These are phyloP conservation scores for Dolomedes plantarius DNA, from an alignment of 2,888 invertebrate species.

Conservation along the genomic window DNA sequence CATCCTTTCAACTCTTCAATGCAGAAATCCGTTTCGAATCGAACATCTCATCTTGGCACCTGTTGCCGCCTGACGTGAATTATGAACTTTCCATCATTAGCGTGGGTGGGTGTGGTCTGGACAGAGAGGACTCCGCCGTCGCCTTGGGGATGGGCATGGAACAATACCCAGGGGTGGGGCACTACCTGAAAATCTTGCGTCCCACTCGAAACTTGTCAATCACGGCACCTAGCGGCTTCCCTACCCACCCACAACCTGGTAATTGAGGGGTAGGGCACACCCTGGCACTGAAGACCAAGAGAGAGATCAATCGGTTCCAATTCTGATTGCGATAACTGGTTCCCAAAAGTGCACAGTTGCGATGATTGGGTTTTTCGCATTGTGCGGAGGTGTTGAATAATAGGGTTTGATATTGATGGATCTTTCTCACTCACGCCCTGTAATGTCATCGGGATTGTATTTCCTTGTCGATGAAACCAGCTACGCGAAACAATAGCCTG, in stretches of 20 bases:
- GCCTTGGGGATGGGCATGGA: constrained; percentile 62
- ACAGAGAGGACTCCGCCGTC: neutral
- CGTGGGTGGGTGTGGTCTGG: constrained; percentile 52
- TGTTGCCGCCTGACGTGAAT: constrained; percentile 28
- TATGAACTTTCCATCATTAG: constrained; percentile 23
- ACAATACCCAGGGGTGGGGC: constrained; percentile 64
- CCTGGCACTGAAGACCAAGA: neutral
- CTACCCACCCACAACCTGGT: constrained; percentile 52
- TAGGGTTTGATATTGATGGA: constrained; percentile 11
- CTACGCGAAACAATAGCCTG: too few relatives aligned
- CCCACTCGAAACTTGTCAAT: constrained; percentile 70
- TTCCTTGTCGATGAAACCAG: neutral
- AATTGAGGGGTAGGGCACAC: constrained; percentile 24
- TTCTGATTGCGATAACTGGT: constrained; percentile 5
- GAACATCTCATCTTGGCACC: constrained; percentile 8
- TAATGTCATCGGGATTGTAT: neutral
- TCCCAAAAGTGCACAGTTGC: neutral
- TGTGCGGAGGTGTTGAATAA: constrained; percentile 18
- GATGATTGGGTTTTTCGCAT: neutral
- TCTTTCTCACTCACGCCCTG: neutral
- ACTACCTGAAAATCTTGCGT: constrained; percentile 28
- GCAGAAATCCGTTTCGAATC: constrained; percentile 5
- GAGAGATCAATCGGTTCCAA: constrained; percentile 11
- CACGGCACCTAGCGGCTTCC: constrained; percentile 37
- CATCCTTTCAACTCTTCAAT: neutral